A percentile compares a stretch with the other conserved stretches of the same genome.
These are phyloP conservation scores for Heterotis niloticus DNA, from an alignment of 2,113 vertebrate species.

Conservation along the genomic window DNA sequence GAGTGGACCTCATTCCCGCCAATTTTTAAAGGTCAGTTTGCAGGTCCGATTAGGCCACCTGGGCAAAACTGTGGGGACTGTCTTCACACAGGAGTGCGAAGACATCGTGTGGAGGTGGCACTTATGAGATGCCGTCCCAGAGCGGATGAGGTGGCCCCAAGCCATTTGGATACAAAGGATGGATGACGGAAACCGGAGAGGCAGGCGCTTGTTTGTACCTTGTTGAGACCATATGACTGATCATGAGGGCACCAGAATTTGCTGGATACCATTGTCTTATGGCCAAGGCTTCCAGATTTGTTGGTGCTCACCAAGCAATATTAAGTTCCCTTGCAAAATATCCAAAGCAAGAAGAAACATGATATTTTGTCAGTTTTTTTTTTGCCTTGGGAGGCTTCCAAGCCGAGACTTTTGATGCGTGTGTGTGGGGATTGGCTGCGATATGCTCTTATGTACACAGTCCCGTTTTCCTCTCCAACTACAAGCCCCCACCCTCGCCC, in stretches of 20 bases:
- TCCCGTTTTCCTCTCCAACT: neutral
- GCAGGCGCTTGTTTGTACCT: neutral
- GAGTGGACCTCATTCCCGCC: neutral
- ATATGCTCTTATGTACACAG: constrained; percentile 35
- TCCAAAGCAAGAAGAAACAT: constrained; percentile 54
- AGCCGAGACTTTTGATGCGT: constrained; percentile 41
- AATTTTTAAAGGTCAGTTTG: neutral
- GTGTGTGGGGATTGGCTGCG: constrained; percentile 34
- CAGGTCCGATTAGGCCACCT: neutral
- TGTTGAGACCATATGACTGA: neutral
- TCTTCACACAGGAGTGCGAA: neutral
- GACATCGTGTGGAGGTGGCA: no score
- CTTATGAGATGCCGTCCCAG: no score
- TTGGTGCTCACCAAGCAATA: neutral
- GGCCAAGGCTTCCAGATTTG: neutral
- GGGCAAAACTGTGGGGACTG: neutral
- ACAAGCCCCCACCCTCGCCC: neutral
- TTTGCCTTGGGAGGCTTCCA: constrained; percentile 44
- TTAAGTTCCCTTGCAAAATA: neutral
- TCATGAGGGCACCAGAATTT: neutral
- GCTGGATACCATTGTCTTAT: neutral
- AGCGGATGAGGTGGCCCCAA: neutral
- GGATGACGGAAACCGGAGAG: neutral
- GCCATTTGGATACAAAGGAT: neutral
- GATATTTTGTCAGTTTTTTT: constrained; percentile 50